Conservation (phyloP, 2,888 invertebrate genomes). For the Barypeithes pellucidus region DNA sequence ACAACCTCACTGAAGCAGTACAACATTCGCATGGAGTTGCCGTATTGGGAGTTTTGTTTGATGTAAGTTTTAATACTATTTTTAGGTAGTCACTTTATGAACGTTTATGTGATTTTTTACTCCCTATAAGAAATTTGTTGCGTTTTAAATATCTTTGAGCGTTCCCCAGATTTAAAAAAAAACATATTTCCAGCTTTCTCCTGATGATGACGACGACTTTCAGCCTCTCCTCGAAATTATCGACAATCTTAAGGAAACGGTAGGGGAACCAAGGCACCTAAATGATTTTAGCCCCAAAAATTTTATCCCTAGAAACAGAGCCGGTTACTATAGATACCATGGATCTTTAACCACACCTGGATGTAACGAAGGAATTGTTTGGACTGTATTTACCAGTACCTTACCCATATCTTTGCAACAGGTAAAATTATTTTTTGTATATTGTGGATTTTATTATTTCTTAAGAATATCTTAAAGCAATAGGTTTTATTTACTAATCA, state of each 20-base stretch:
- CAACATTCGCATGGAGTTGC: constrained; percentile 75
- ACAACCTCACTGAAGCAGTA: constrained; percentile 72
- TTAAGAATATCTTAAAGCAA: no score
- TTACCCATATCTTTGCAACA: constrained; percentile 70
- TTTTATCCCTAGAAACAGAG: constrained; percentile 74
- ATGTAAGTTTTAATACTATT: no score
- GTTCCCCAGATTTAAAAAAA: background rate
- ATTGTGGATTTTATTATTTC: no score
- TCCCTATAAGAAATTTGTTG: no score
- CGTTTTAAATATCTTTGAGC: no score
- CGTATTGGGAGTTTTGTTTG: constrained; percentile 78
- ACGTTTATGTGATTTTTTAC: no score
- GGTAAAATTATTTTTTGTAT: constrained; percentile 42
- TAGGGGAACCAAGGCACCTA: constrained; percentile 55
- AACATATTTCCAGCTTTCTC: constrained; percentile 63
- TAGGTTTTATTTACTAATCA: no score
- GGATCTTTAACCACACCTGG: constrained; percentile 85
- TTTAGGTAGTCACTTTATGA: no score
- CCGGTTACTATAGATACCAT: constrained; percentile 73
- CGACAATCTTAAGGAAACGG: constrained; percentile 59
- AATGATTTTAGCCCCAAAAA: constrained; percentile 66
- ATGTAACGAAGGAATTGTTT: constrained; percentile 82
- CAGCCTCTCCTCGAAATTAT: constrained; percentile 63
- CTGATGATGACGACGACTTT: constrained; percentile 66
- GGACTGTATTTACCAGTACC: constrained; percentile 78